Evolutionary conservation across 2,888 invertebrate genomes (phyloP), one percentile per base, ranked within the genome.

Genomic region (Frankliniella fusca): DNA sequence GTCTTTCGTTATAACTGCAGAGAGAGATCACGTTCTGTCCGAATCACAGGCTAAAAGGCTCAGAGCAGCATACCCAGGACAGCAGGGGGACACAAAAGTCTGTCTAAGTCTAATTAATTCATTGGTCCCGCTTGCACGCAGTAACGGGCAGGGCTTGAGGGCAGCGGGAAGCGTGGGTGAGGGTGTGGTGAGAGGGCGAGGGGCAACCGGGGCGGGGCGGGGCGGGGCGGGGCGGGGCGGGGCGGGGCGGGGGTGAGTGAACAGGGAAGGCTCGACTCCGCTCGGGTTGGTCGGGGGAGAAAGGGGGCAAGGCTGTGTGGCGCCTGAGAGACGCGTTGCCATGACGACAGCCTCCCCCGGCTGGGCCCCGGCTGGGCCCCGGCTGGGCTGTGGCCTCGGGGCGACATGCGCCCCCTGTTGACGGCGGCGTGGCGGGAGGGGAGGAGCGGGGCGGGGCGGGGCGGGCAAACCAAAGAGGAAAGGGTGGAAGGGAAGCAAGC

Each of bases 231-330:
- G 70, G 70, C 70, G 70, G 70, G 83, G 84, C 80, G 82, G 82
- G 83, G 84, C 83, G 84, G 84, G 87, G 88, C 89, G 89, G 89
- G 89, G 82, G 79, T 38, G 82, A 81, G 83, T 82, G 83, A 84
- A 83, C 85, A 86, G 87, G 87, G 87, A 87, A 87, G 86, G 86
- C 87, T 87, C 87, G 86, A 85, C 83, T 82, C 81, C 76, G 61
- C 82, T 49, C 83, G 80, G 82, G 81, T 81, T 83, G 83, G 83
- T 20, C 49, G 65, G 38, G 38, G 81, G 80, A 82, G 65, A 81
- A 76, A 81, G 80, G 82, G 81, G 61, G 61, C 61, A 61, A 61
- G 70, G 49, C 38, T 23, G 81, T 38, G 38, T 79, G 49, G 81
- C 81, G 76, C 70, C 70, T 76, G 81, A 15, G 65, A 65, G 82